Evolutionary conservation across 2,113 vertebrate genomes (phyloP), one percentile per base, ranked within the genome.

Genomic region (Paralichthys olivaceus): DNA sequence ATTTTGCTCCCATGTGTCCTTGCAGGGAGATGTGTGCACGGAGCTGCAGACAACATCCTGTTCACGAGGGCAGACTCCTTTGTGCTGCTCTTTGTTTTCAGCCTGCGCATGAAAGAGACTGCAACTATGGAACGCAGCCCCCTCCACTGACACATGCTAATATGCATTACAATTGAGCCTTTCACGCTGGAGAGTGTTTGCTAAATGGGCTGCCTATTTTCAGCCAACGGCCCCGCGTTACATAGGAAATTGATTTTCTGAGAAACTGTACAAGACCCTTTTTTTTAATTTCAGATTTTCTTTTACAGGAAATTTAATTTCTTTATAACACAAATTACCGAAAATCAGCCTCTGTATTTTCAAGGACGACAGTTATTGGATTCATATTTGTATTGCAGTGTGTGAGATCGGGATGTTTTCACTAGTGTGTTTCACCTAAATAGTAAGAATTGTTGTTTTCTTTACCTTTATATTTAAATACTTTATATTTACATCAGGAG

Each of bases 121-220:
- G 81, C 63, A 79, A 77, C 73, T 28, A n/a, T 69, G 83, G 79
- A 82, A 34, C 69, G 11, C 72, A 15, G n/a, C n/a, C 51, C 25
- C 25, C 55, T 17, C 55, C 55, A 72, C 40, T 72, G 63, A 87
- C 82, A 89, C 79, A 84, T 82, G 72, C 80, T 84, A 70, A 87
- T 84, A 79, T 87, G 84, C 84, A 84, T 90, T 34, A 90, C 91
- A 91, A 89, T 84, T 28, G 80, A 86, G 12, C 83, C 89, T 89
- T 89, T 91, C 89, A 89, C 69, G 4, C 81, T 62, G 75, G 43
- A 79, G 53, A 84, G 69, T 70, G 77, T 68, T 69, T 29, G 2
- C 69, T 85, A 75, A 87, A 88, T 72, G 79, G 79, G 7, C 5
- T 65, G 73, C 47, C 60, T 84, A 58, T 88, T 67, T 80, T 12